Evolutionary conservation across 2,888 invertebrate genomes (phyloP).

Genomic region (Argyra leucocephala): DNA sequence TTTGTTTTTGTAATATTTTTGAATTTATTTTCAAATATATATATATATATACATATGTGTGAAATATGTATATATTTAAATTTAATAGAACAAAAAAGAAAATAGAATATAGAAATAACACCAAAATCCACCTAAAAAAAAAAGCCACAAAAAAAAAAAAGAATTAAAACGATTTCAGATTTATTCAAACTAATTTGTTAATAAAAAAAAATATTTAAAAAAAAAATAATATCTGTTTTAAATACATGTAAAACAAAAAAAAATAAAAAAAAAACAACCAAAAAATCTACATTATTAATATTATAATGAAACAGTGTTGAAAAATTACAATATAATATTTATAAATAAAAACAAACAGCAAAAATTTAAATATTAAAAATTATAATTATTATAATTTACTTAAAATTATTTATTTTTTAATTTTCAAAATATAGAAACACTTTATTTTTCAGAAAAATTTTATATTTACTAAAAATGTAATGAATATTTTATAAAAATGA

Average conservation of each 20-base stretch:
- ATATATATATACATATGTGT: background rate
- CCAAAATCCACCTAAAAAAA: conserved; percentile 6
- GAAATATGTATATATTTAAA: background rate
- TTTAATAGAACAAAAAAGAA: background rate
- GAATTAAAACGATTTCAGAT: conserved; percentile 3
- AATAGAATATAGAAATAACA: background rate
- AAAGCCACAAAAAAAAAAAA: too few species aligned
- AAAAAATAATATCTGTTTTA: background rate
- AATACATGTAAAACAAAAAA: background rate
- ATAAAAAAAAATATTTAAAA: background rate
- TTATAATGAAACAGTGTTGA: too few species aligned
- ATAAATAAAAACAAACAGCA: background rate
- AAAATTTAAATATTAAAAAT: background rate
- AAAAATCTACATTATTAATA: too few species aligned
- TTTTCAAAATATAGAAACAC: background rate
- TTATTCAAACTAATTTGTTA: background rate
- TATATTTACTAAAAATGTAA: background rate
- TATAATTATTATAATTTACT: too few species aligned
- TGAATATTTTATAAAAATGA: background rate
- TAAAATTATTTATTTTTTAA: too few species aligned
- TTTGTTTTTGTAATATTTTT: too few species aligned
- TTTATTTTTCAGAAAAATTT: background rate
- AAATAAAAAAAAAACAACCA: background rate
- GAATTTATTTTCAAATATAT: background rate
- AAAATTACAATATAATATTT: too few species aligned